Evolutionary conservation across 1,140 invertebrate genomes (phyloP), one percentile per base, ranked within the genome.

Genomic region (Drepana arcuata): DNA sequence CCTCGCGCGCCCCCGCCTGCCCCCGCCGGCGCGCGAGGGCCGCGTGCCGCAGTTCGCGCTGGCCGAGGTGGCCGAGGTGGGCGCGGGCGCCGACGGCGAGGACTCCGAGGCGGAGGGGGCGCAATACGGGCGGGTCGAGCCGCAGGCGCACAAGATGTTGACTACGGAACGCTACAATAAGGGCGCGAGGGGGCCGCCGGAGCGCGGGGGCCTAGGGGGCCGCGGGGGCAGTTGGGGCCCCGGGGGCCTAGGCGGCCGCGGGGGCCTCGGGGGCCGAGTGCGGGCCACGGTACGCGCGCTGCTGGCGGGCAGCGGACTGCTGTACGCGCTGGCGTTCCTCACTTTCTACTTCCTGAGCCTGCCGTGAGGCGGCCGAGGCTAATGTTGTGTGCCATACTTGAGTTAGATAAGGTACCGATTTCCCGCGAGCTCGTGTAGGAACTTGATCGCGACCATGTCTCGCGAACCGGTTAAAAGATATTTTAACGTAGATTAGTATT

Each of bases 291-390:
- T 63, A 24, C 64, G 61, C 14, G 40, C 39, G 28, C 41, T 69
- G 40, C 48, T 65, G 33, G 52, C 62, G 16, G 18, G 48, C 14
- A 63, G 53, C 51, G 61, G 59, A 34, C 52, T 64, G 9, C 33
- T 62, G 33, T 73, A 73, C 49, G 57, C 58, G 29, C 37, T 67
- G 26, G 56, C 71, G 24, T 52, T 75, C 30, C 48, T 75, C 48
- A 42, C 69, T 5, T 77, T 73, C 53, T 77, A 73, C 45, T 69
- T 77, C 45, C 55, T 77, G 26, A 67, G 70, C 44, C 51, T 74
- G 14, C 53, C 61, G 16, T 73, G 50, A 63, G 15, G 46, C 13
- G 5, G 14, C 18, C 18, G 18, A 4, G 4, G 9, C 18, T 9
- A 5, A 5, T 7, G 14, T 25, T 5, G 28, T 16, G 44, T 47